Evolutionary conservation across 2,888 invertebrate genomes (phyloP), one percentile per base, ranked within the genome.

Genomic region (Leptothorax acervorum): DNA sequence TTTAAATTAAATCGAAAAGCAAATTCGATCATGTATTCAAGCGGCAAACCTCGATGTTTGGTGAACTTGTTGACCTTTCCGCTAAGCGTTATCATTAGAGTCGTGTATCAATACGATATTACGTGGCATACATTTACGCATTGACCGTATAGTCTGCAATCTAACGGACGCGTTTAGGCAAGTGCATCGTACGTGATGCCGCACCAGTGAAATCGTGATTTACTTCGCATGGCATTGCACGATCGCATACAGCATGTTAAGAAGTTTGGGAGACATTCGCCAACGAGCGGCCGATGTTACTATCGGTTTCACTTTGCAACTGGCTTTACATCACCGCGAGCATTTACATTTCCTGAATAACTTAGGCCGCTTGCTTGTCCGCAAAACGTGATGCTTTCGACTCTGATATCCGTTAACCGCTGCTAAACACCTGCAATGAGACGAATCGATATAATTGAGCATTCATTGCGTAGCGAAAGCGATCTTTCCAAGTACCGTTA

Each of bases 401-500:
- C 51, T 35, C 75, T 48, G 51, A 42, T 48, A 55, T n/a, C 28
- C 12, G 55, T 53, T 48, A 76, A 55, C 51, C 45, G 5, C 6
- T 23, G 15, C n/a, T 63, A 66, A 70, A 85, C 82, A 48, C 51
- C 78, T 45, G 45, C 48, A 63, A 66, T 11, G 42, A 23, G 55
- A 75, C 51, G 62, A 81, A 81, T 76, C 62, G 23, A 23, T 23
- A 23, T 23, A 23, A 23, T 23, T 23, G 74, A 51, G 23, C 28
- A 62, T 18, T 75, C 42, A 15, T 51, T 51, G n/a, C 45, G 35
- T 88, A 86, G 84, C 42, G 82, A 70, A 90, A 89, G 84, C 23
- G 57, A 79, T 62, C 35, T 48, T 66, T 39, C 18, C 6, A 39
- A 63, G 18, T 51, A 75, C 5, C 66, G 3, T 31, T 9, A 31